These are phyloP conservation scores for Tetranychus piercei DNA, from an alignment of 2,888 invertebrate genomes.

Conservation along the genomic window DNA sequence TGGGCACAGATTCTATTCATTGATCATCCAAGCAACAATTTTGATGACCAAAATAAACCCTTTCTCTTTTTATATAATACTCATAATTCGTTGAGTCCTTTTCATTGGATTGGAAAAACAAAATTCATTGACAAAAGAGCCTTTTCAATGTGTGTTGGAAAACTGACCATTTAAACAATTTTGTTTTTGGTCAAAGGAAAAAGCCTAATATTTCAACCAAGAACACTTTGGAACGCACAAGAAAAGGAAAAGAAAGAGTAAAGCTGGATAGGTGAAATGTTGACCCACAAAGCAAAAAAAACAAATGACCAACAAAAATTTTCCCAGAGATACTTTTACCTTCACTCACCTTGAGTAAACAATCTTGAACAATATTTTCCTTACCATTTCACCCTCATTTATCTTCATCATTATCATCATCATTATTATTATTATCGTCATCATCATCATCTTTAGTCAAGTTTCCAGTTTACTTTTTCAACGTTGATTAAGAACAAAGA, in stretches of 20 bases:
- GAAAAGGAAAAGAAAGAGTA: no score
- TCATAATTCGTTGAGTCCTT: neutral
- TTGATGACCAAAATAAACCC: neutral
- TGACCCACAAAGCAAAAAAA: no score
- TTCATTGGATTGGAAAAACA: neutral
- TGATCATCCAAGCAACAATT: neutral
- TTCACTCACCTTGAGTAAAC: neutral
- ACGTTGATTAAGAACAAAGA: no score
- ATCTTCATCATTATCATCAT: neutral
- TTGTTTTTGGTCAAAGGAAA: no score
- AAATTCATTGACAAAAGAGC: neutral
- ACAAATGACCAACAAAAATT: no score
- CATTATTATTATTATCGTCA: neutral
- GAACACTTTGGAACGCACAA: no score
- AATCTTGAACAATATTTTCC: neutral
- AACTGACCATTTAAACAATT: no score
- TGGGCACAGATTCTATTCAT: neutral
- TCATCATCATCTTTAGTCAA: neutral
- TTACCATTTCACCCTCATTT: neutral
- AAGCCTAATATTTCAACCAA: no score
- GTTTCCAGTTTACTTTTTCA: neutral
- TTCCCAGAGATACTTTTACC: neutral
- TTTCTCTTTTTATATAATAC: neutral
- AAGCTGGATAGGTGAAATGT: no score
- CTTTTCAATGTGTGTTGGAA: no score